Conservation (phyloP, 1,140 invertebrate species). For the Bombus waltoni region DNA sequence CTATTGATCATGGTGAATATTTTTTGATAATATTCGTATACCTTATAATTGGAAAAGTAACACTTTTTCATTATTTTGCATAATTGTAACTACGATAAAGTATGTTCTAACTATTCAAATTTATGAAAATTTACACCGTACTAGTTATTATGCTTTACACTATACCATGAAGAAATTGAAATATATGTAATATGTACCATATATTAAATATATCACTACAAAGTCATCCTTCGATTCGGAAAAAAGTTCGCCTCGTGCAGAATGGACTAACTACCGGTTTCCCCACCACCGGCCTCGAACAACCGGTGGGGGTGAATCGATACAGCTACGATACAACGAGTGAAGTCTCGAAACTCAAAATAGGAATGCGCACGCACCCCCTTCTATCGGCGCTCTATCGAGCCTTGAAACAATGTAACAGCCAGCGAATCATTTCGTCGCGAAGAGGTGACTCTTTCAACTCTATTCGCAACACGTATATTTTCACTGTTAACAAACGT, state of each 20-base stretch:
- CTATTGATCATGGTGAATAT: no score
- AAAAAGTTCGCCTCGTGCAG: conserved; percentile 68
- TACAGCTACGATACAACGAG: conserved; percentile 81
- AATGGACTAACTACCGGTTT: conserved; percentile 65
- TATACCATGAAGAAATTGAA: not conserved
- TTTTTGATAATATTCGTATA: no score
- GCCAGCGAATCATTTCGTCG: conserved; percentile 68
- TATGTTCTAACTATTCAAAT: no score
- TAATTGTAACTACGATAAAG: no score
- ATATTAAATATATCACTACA: not conserved
- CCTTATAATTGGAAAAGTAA: no score
- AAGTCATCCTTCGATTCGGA: not conserved
- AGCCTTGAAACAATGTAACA: conserved; percentile 74
- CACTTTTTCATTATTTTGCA: no score
- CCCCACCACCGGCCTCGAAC: conserved; percentile 64
- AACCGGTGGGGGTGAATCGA: conserved; percentile 78
- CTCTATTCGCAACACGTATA: conserved; percentile 60
- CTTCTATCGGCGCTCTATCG: conserved; percentile 66
- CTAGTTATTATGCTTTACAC: not conserved
- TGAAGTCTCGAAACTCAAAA: conserved; percentile 81
- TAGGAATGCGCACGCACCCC: conserved; percentile 77
- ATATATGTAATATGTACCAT: not conserved
- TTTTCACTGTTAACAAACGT: conserved; percentile 38
- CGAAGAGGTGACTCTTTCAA: conserved; percentile 68
- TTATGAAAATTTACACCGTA: no score